Base-by-base conservation (phyloP, 2,888 invertebrate genomes). In the Hipparchia sbordonii region DNA sequence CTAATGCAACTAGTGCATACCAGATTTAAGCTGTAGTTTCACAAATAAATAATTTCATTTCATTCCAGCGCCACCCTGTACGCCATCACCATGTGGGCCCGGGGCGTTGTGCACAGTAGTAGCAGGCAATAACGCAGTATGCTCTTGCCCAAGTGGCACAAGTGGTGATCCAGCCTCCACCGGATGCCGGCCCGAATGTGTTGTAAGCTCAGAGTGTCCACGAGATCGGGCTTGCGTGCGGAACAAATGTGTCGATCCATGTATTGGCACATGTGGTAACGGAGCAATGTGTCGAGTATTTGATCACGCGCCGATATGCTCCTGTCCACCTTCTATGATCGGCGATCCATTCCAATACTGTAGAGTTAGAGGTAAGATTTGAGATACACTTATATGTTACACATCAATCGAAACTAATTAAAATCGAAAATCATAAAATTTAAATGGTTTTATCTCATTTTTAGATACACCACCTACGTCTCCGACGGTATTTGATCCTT, bases 331-430 rank as follows among this genome's bases (percentile, higher is more conserved):
- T 61, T 94, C 95, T 12, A 95, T 95, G 77, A 94, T 95, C 4
- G 98, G 98, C 63, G 97, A 98, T 95, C 97, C 98, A 46, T 97
- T 97, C 88, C 92, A 95, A n/a, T 95, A 95, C 80, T 97, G 97
- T 74, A 80, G 85, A 78, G 67, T 76, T 48, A 84, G 81, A 86
- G 90, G 92, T 90, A 74, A 69, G 73, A 72, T 72, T 70, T 70
- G 61, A 9, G 6, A 12, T n/a, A 39, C 10, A 10, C 10, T 1
- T 60, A 54, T 39, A 60, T 9, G 39, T 33, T 33, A 10, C 33
- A 60, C 39, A 6, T 39, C 10, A 60, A 39, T 10, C 10, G 39
- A 7, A 13, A 13, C 51, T 13, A 52, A 61, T 54, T 5, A 48
- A 62, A 6, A 59, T 57, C 2, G 23, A 23, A 23, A 23, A 23